phyloP scores from a whole-genome alignment of 2,797 vertebrate species.

The Sphenodon punctatus region DNA sequence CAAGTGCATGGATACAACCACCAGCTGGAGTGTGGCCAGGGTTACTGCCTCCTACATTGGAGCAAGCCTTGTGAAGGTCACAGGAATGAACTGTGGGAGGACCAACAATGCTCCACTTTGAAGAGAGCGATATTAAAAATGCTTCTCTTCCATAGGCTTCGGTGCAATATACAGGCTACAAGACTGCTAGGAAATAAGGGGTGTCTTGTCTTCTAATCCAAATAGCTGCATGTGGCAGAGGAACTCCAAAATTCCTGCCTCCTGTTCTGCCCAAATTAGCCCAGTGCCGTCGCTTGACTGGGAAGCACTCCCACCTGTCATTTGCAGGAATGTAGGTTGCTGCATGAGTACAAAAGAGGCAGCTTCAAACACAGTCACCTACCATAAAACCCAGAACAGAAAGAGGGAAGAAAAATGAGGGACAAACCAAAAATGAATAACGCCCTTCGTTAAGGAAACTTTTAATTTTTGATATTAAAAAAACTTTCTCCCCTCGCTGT shows the following conservation, averaged over 20 bases:
- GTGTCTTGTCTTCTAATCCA: background rate
- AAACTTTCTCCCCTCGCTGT: no score
- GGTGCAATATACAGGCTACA: background rate
- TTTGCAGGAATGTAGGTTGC: background rate
- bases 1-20: background rate
- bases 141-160: background rate
- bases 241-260: background rate
- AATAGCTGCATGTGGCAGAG: background rate
- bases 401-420: no score
- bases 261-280: background rate
- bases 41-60: constrained; percentile 17
- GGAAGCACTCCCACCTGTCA: background rate
- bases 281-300: background rate
- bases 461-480: no score
- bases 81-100: background rate
- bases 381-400: no score
- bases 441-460: no score
- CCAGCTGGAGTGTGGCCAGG: background rate
- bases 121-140: background rate
- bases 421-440: no score
- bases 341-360: no score
- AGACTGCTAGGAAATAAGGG: background rate
- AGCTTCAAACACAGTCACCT: no score
- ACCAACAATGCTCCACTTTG: background rate
- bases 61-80: background rate